A percentile compares a stretch with the other conserved stretches of the same genome.
Conservation (phyloP, 1,140 invertebrate species). For the Tyrophagus putrescentiae region DNA sequence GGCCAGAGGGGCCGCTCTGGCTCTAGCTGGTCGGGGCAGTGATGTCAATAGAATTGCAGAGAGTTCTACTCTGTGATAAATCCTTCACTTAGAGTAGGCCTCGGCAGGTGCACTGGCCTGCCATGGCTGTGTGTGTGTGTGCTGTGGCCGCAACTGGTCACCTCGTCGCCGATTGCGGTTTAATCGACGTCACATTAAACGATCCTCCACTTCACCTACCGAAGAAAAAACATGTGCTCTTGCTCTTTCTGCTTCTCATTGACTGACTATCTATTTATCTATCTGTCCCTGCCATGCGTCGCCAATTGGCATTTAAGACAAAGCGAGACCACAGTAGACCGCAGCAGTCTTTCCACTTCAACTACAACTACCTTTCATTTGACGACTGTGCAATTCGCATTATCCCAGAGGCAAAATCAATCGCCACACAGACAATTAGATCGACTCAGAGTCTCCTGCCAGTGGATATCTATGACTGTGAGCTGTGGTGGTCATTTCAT, state of each 20-base stretch:
- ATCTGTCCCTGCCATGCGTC: neutral
- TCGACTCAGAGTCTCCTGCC: neutral
- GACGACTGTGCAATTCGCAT: too few species aligned
- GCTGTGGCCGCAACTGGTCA: neutral
- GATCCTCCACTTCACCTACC: too few species aligned
- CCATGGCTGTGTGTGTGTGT: neutral
- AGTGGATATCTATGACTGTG: too few species aligned
- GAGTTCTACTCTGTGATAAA: constrained; percentile 14
- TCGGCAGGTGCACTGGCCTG: neutral
- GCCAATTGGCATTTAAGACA: constrained; percentile 2
- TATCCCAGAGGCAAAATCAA: constrained; percentile 3
- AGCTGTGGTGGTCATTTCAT: constrained; percentile 5
- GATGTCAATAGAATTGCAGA: too few species aligned
- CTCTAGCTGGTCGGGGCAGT: neutral
- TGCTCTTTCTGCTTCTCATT: neutral
- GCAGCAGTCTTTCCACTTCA: too few species aligned
- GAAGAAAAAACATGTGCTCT: too few species aligned
- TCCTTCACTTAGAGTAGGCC: constrained; percentile 4
- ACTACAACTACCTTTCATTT: too few species aligned
- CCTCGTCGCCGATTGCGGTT: constrained; percentile 1
- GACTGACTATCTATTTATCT: too few species aligned
- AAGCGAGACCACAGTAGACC: neutral
- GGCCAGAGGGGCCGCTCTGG: neutral
- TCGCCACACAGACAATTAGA: neutral
- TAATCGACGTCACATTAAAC: constrained; percentile 11